phyloP scores from a whole-genome alignment of 2,113 vertebrate species.

The Percina caprodes region DNA sequence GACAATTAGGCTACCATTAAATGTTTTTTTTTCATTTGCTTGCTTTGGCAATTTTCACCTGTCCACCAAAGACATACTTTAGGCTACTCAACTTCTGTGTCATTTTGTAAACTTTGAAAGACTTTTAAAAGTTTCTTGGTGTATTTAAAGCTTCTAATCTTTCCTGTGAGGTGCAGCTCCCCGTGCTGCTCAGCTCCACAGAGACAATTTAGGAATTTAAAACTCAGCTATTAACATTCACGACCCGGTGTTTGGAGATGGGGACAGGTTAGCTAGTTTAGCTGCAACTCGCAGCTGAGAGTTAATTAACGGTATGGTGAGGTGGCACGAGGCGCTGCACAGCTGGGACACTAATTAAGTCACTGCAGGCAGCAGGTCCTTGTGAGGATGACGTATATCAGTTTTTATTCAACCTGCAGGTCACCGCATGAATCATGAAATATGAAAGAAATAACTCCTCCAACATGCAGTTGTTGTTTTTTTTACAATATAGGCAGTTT shows the following conservation, averaged over 20 bases:
- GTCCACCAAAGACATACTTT: no score
- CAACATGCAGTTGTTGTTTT: neutral
- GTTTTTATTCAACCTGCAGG: conserved; percentile 18
- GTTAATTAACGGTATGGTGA: conserved; percentile 74
- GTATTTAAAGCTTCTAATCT: neutral
- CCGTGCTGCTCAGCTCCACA: neutral
- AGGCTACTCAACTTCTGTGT: neutral
- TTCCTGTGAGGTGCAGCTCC: conserved; percentile 32
- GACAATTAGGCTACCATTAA: conserved; percentile 19
- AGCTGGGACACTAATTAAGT: conserved; percentile 70
- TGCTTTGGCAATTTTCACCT: neutral
- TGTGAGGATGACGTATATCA: conserved; percentile 38
- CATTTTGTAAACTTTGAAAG: conserved; percentile 17
- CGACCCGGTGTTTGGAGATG: conserved; percentile 54
- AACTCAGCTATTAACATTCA: conserved; percentile 65
- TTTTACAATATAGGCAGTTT: neutral
- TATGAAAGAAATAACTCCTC: neutral
- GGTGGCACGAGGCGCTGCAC: conserved; percentile 52
- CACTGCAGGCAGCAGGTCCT: conserved; percentile 30
- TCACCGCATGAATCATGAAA: conserved; percentile 29
- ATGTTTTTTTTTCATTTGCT: conserved; percentile 54
- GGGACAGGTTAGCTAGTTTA: conserved; percentile 54
- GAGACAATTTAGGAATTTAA: conserved; percentile 37
- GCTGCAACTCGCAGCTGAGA: conserved; percentile 54
- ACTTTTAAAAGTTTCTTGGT: conserved; percentile 8